Evolutionary conservation across 2,797 vertebrate species (phyloP), one percentile per base, ranked within the genome.

Genomic region (Phataginus tetradactyla): DNA sequence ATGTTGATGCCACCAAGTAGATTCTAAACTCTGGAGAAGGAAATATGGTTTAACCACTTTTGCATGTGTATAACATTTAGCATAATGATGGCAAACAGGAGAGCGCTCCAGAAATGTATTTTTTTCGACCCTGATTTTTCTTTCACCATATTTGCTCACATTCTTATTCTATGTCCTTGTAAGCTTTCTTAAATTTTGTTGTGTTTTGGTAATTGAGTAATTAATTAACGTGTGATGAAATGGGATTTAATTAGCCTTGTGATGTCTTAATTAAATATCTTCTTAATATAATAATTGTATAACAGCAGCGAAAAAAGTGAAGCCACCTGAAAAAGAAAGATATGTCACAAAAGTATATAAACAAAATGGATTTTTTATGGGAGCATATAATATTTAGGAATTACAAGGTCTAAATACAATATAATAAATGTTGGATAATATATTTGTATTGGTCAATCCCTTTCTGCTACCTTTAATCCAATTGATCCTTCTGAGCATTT

Each of bases 181-280:
- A 83, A 90, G 9, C 77, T 93, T 80, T 29, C 25, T 63, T 75
- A 95, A 74, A 64, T 88, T 96, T 92, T 81, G n/a, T 42, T 95
- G 63, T 49, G 27, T 87, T 84, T 87, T 88, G 53, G 6, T 84
- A 94, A 81, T 86, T 34, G 18, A 89, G 20, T 88, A 92, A 85
- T 53, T 89, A 85, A 88, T 94, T 97, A 91, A 97, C 90, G 1
- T 83, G 45, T 86, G 59, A 86, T 87, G n/a, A 97, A 86, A 27
- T 92, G 5, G 4, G 15, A 86, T 86, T 95, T 92, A 75, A 87
- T 96, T 87, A 96, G 42, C 34, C 74, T 53, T 72, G 17, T 23
- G 68, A 90, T 63, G 11, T 83, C 39, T 64, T 93, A 91, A 94
- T 95, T 94, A 91, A 95, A 80, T 95, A 45, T 75, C 32, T 85